phyloP scores from a whole-genome alignment of 2,113 vertebrate species.

The Microcebus tavaratra region DNA sequence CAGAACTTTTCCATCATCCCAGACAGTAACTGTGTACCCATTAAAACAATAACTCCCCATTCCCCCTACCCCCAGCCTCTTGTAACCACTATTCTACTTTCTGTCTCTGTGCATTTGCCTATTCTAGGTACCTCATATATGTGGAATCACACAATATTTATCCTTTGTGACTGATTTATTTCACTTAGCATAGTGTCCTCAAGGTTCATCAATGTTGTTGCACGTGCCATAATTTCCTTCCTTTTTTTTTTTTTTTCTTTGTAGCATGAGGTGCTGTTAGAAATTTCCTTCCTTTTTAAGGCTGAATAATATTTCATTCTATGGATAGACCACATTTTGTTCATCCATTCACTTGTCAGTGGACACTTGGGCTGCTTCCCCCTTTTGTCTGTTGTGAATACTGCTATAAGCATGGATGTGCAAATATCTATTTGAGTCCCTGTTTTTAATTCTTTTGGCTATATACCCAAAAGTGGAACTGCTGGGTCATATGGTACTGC shows the following conservation, averaged over 20 bases:
- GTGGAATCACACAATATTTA: neutral
- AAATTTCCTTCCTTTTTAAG: constrained; percentile 40
- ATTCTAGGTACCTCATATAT: neutral
- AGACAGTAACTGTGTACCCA: neutral
- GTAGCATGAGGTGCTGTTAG: too few relatives aligned
- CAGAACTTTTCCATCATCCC: constrained; percentile 18
- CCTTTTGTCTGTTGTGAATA: neutral
- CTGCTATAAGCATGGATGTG: neutral
- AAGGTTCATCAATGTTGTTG: neutral
- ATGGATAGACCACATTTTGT: neutral
- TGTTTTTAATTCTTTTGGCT: neutral
- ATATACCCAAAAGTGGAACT: constrained; percentile 16
- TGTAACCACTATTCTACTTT: neutral
- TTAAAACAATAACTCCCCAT: neutral
- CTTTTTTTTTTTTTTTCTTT: neutral
- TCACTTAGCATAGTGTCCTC: neutral
- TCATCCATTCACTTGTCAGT: neutral
- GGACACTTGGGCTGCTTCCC: neutral
- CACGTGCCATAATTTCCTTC: neutral
- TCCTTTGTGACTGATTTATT: neutral
- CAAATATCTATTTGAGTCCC: neutral
- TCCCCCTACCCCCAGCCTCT: neutral
- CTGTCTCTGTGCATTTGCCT: constrained; percentile 7
- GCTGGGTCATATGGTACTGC: neutral
- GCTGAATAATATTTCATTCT: neutral